phyloP scores from a whole-genome alignment of 2,113 vertebrate genomes.

The Ptychochromis oligacanthus region DNA sequence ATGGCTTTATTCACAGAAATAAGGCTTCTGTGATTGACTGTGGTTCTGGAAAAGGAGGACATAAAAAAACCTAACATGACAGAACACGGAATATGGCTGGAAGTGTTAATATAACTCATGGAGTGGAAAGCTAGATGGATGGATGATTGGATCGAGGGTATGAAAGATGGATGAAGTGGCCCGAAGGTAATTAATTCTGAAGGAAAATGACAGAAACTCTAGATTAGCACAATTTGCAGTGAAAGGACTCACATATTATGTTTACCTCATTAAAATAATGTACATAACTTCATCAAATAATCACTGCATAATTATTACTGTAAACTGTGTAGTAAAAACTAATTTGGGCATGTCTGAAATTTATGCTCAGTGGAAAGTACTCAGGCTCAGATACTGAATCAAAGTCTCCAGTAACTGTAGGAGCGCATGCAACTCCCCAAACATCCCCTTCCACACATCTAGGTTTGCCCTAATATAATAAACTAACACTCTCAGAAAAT shows the following conservation, averaged over 20 bases:
- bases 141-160: neutral
- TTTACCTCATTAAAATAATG: constrained; percentile 14
- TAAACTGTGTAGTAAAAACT: neutral
- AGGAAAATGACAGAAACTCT: constrained; percentile 16
- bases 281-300: constrained; percentile 16
- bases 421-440: neutral
- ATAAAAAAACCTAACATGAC: constrained; percentile 41
- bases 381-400: neutral
- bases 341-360: neutral
- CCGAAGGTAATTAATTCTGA: constrained; percentile 15
- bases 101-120: constrained; percentile 38
- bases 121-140: neutral
- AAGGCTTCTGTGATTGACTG: constrained; percentile 35
- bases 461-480: neutral
- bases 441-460: neutral
- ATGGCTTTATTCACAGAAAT: constrained; percentile 40
- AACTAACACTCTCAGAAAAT: neutral
- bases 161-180: constrained; percentile 33
- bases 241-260: constrained; percentile 16
- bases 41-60: constrained; percentile 20
- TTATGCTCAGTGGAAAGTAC: neutral
- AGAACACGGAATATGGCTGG: constrained; percentile 7
- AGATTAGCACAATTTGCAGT: constrained; percentile 1
- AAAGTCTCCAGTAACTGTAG: neutral
- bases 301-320: neutral